Evolutionary conservation across 2,113 vertebrate species (phyloP).

Genomic region (Cavia aperea): DNA sequence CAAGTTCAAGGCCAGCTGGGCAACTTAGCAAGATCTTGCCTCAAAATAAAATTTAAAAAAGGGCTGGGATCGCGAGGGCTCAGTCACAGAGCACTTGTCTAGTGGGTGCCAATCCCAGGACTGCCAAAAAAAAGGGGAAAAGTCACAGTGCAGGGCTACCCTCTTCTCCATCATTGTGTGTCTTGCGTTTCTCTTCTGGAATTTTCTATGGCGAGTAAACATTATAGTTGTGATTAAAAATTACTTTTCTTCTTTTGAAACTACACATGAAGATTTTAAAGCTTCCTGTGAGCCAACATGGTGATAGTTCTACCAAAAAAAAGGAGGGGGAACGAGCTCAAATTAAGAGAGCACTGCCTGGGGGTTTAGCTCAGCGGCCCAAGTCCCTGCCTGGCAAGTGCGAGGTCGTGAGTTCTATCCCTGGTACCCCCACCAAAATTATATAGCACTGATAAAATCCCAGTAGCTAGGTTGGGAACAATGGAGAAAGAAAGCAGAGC

Average conservation of each 20-base stretch:
- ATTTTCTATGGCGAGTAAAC: neutral
- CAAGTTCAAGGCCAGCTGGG: neutral
- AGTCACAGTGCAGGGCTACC: neutral
- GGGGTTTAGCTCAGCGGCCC: no score
- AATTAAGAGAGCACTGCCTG: neutral
- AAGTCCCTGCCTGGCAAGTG: no score
- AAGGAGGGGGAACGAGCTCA: neutral
- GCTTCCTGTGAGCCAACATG: neutral
- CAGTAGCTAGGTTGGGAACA: neutral
- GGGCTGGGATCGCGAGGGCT: neutral
- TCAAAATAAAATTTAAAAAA: neutral
- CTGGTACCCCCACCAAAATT: neutral
- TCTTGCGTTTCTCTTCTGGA: neutral
- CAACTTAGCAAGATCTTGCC: neutral
- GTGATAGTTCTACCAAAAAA: neutral
- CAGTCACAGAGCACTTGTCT: neutral
- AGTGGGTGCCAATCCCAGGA: neutral
- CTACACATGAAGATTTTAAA: neutral
- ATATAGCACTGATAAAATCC: neutral
- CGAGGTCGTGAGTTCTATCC: no score
- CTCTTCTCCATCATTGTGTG: neutral
- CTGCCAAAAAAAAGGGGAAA: neutral
- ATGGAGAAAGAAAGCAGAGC: neutral
- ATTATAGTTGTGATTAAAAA: neutral
- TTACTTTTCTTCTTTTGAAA: constrained; percentile 17